phyloP scores from a whole-genome alignment of 2,888 invertebrate species.

The Drosophila austrosaltans region DNA sequence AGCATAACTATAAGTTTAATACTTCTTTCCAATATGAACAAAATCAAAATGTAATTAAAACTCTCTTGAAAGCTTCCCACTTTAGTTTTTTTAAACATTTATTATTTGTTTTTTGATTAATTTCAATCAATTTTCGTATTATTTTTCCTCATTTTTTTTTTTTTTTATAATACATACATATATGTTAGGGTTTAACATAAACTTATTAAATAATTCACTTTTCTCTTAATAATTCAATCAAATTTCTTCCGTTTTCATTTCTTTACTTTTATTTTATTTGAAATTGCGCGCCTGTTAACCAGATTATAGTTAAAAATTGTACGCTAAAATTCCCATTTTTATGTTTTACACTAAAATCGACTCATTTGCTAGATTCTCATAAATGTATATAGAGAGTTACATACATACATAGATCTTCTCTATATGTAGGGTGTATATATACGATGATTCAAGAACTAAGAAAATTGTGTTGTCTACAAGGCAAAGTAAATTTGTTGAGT shows the following conservation, averaged over 20 bases:
- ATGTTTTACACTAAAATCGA: conserved; percentile 72
- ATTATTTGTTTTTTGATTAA: conserved; percentile 53
- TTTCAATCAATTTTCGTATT: conserved; percentile 49
- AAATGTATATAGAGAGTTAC: conserved; percentile 30
- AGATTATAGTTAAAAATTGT: conserved; percentile 53
- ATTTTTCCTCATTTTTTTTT: conserved; percentile 32
- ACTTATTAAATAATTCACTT: conserved; percentile 9
- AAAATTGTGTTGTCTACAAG: conserved; percentile 45
- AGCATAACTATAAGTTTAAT: too few relatives aligned
- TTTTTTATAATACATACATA: conserved; percentile 30
- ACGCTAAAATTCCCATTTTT: conserved; percentile 52
- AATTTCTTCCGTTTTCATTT: background rate
- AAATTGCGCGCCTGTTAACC: conserved; percentile 64
- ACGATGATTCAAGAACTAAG: conserved; percentile 39
- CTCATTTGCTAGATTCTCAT: conserved; percentile 63
- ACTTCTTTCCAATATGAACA: too few relatives aligned
- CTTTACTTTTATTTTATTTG: conserved; percentile 40
- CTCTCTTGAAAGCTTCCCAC: background rate
- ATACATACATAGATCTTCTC: conserved; percentile 10
- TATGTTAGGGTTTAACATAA: conserved; percentile 13
- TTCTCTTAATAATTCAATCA: conserved; percentile 16
- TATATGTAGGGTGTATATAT: conserved; percentile 3
- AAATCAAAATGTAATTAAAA: too few relatives aligned
- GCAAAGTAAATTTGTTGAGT: conserved; percentile 35
- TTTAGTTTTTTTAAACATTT: conserved; percentile 67